Evolutionary conservation across 2,797 vertebrate genomes (phyloP), one percentile per base, ranked within the genome.

Genomic region (Phoeniculus purpureus): DNA sequence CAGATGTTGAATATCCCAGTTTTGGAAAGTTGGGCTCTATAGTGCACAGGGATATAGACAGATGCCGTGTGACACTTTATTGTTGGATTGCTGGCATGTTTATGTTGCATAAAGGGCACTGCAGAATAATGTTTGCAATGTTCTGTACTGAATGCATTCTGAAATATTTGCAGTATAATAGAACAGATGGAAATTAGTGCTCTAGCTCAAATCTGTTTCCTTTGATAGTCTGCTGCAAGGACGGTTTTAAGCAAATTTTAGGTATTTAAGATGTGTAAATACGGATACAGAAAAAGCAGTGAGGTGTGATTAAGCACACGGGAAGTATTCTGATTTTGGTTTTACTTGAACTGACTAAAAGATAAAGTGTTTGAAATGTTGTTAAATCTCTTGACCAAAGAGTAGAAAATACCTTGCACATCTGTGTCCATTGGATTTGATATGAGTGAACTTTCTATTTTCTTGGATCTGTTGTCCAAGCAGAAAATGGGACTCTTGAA

Each of bases 111-210:
- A 83, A 87, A 5, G 32, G 50, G 34, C 22, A 3, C 29, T 87
- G 40, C 10, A 56, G 67, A 92, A 66, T 82, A 83, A 51, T 29
- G 16, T 89, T 73, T 94, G 59, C 34, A 19, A 21, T 55, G n/a
- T 72, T 76, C 54, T 45, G 13, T 27, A 72, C 64, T 60, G 71
- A 85, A 75, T 40, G 9, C 54, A 51, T 85, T 89, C 62, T 43
- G 89, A 95, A 96, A 87, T 67, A 74, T 76, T 92, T 51, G 61
- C 29, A 31, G 32, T 23, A 32, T 94, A 76, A 52, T 16, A 43
- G 75, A 94, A 80, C 96, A 97, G 96, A 94, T 94, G 95, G 93
- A 93, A 92, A 74, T 61, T 84, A 70, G 93, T 74, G 15, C 18
- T 75, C 37, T 61, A 84, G 55, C 56, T 90, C 29, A 75, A 50